Conservation (phyloP, 2,797 vertebrate genomes). For the Podarcis siculus region DNA sequence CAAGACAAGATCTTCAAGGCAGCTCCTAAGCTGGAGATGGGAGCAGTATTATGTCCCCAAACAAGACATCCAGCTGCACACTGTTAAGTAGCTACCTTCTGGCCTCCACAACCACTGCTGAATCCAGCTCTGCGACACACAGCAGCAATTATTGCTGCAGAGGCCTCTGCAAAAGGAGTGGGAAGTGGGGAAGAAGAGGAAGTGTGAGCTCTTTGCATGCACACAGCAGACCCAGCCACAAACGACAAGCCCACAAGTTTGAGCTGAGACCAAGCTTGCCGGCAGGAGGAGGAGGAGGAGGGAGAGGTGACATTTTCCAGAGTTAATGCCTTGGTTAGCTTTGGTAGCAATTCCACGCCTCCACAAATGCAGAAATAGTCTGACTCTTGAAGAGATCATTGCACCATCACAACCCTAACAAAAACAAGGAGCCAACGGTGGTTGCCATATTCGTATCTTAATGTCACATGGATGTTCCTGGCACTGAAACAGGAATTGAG, state of each 20-base stretch:
- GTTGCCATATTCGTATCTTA: not conserved
- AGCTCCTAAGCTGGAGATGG: not conserved
- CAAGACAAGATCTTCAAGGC: not conserved
- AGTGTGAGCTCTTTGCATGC: not conserved
- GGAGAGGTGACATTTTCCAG: not conserved
- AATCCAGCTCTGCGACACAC: not conserved
- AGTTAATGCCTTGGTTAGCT: not conserved
- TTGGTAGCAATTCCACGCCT: not conserved
- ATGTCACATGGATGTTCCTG: not conserved
- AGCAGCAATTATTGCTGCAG: not conserved
- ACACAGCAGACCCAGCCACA: not conserved
- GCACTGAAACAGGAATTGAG: conserved; percentile 62
- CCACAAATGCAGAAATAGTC: not conserved
- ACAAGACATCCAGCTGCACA: not conserved
- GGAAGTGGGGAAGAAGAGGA: conserved; percentile 16
- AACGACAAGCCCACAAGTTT: not conserved
- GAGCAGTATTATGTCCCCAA: not conserved
- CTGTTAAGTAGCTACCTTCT: not conserved
- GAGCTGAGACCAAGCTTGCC: not conserved
- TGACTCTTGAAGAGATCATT: fast-evolving
- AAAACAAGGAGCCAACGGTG: not conserved
- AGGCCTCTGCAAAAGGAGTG: not conserved
- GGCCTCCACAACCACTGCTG: not conserved
- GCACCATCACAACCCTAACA: not conserved
- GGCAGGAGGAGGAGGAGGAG: not conserved